A percentile compares a stretch with the other conserved stretches of the same genome.
phyloP scores from a whole-genome alignment of 2,888 invertebrate species.

The Cyclophora albipunctata region DNA sequence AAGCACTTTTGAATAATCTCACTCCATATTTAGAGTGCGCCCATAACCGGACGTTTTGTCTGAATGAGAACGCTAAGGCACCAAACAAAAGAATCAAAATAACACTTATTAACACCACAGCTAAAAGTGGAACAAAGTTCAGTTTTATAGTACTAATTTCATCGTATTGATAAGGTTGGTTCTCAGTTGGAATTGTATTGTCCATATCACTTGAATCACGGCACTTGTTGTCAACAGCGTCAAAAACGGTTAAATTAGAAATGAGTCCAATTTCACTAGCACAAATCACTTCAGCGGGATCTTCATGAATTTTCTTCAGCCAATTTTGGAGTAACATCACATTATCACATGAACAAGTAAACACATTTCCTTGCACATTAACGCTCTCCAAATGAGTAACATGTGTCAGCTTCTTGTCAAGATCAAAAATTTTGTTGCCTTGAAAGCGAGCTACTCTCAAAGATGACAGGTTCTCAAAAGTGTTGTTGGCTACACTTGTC shows the following conservation, averaged over 20 bases:
- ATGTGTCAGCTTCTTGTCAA: conserved; percentile 79
- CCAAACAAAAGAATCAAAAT: conserved; percentile 82
- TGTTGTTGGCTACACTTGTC: conserved; percentile 81
- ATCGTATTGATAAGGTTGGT: conserved; percentile 77
- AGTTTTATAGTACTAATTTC: conserved; percentile 80
- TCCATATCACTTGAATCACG: conserved; percentile 61
- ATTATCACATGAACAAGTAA: conserved; percentile 86
- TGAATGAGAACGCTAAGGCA: conserved; percentile 83
- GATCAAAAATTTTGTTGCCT: conserved; percentile 83
- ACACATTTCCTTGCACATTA: conserved; percentile 82
- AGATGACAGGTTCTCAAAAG: conserved; percentile 82
- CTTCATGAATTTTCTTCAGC: conserved; percentile 78
- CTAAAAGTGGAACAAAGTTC: conserved; percentile 83
- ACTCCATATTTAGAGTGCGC: conserved; percentile 87
- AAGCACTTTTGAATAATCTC: conserved; percentile 80
- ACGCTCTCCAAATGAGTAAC: conserved; percentile 77
- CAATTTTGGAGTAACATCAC: conserved; percentile 79
- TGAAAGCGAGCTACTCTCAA: conserved; percentile 83
- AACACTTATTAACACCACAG: conserved; percentile 82
- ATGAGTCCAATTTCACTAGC: conserved; percentile 65
- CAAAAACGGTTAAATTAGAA: conserved; percentile 63
- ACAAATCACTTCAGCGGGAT: conserved; percentile 80
- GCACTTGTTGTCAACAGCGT: conserved; percentile 59
- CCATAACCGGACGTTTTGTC: conserved; percentile 87
- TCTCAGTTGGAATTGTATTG: conserved; percentile 75